phyloP scores from a whole-genome alignment of 2,113 vertebrate genomes.

The Acrocephalus kingi region DNA sequence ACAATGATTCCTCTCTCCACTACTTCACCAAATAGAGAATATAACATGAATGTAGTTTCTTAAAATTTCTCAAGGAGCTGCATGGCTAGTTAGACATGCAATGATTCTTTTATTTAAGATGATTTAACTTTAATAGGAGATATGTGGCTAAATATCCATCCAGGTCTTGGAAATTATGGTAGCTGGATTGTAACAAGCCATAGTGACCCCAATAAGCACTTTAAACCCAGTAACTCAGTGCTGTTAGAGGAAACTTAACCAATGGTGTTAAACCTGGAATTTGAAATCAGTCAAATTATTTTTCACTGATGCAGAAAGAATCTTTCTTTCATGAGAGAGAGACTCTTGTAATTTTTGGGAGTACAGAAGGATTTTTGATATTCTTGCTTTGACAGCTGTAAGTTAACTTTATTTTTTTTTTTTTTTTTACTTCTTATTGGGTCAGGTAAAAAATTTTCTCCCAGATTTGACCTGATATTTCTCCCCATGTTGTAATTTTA shows the following conservation, averaged over 20 bases:
- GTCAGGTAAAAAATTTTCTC: background rate
- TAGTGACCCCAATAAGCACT: background rate
- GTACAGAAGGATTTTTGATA: background rate
- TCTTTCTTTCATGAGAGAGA: background rate
- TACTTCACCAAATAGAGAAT: background rate
- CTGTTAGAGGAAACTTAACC: background rate
- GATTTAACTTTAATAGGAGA: constrained; percentile 39
- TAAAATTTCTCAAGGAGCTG: constrained; percentile 18
- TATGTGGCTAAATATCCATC: constrained; percentile 12
- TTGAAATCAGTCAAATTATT: background rate
- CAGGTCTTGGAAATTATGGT: constrained; percentile 22
- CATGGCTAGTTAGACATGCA: constrained; percentile 36
- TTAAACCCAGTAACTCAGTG: background rate
- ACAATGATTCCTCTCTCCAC: background rate
- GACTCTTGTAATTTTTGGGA: background rate
- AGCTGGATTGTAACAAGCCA: background rate
- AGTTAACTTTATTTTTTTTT: background rate
- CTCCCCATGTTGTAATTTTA: background rate
- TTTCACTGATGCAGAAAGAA: background rate
- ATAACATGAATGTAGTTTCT: background rate
- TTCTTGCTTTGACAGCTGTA: background rate
- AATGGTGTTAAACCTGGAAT: background rate
- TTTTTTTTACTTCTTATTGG: background rate
- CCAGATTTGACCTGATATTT: background rate
- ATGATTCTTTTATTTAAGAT: constrained; percentile 24